Percentiles rank a stretch among this genome's conserved stretches.
Conservation (phyloP, 2,113 vertebrate genomes). For the Saccopteryx bilineata region DNA sequence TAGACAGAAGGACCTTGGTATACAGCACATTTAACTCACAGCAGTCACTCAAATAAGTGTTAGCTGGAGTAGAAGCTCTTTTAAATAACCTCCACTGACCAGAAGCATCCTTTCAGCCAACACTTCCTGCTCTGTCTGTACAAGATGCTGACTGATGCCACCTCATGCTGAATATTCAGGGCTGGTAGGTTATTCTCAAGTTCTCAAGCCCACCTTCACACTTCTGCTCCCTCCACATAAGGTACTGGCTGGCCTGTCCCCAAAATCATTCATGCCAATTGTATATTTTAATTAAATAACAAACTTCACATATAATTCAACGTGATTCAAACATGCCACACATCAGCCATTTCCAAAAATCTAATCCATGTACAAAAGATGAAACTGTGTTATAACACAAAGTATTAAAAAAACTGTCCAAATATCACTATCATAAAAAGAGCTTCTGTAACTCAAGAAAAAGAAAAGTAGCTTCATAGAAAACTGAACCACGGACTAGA, state of each 20-base stretch:
- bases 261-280: not conserved
- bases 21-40: not conserved
- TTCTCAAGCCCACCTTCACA: not conserved
- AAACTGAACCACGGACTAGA: conserved; percentile 58
- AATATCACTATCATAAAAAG: conserved; percentile 28
- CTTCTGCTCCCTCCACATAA: not conserved
- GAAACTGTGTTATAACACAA: conserved; percentile 18
- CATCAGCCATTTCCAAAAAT: conserved; percentile 45
- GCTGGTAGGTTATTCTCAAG: not conserved
- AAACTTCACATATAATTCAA: conserved; percentile 38
- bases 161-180: not conserved
- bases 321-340: conserved; percentile 1
- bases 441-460: conserved; percentile 54
- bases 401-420: conserved; percentile 41
- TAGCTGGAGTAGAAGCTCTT: not conserved
- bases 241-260: not conserved
- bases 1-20: not conserved
- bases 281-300: not conserved
- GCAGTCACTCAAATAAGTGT: not conserved
- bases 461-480: conserved; percentile 18
- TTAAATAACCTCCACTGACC: not conserved
- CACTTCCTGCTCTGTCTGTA: not conserved
- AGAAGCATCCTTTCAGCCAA: not conserved
- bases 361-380: conserved; percentile 41
- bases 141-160: not conserved